Percentiles rank a stretch among this genome's conserved stretches.
Evolutionary conservation across 1,140 invertebrate genomes (phyloP).

Genomic region (Zaprionus lachaisei): DNA sequence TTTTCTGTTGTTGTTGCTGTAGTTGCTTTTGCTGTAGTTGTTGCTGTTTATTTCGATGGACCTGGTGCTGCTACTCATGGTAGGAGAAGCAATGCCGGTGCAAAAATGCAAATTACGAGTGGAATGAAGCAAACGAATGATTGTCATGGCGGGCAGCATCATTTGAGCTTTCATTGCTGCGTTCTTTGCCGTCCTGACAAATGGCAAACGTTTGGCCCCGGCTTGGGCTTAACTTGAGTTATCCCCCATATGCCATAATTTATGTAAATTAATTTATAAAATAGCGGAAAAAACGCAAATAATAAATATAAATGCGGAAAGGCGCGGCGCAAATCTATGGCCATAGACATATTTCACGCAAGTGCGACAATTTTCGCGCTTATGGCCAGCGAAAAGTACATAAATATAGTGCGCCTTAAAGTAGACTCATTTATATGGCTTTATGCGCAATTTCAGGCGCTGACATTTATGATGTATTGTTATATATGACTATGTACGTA

Average conservation of each 20-base stretch:
- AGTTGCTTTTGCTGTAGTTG: background rate
- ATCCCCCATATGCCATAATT: constrained; percentile 74
- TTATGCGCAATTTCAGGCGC: constrained; percentile 78
- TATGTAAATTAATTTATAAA: constrained; percentile 81
- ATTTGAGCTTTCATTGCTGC: constrained; percentile 55
- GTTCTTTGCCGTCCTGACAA: constrained; percentile 53
- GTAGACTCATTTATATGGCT: constrained; percentile 83
- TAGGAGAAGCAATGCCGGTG: constrained; percentile 46
- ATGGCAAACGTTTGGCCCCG: constrained; percentile 68
- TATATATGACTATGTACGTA: constrained; percentile 29
- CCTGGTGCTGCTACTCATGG: background rate
- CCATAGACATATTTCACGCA: constrained; percentile 65
- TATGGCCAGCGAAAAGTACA: constrained; percentile 62
- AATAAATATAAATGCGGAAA: constrained; percentile 1
- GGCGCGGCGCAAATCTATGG: constrained; percentile 33
- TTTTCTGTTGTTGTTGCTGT: background rate
- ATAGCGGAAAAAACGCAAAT: constrained; percentile 22
- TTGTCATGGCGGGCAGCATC: constrained; percentile 55
- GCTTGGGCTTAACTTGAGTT: no score
- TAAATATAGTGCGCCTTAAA: constrained; percentile 79
- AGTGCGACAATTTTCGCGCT: constrained; percentile 73
- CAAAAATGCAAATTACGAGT: constrained; percentile 79
- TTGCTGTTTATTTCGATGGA: constrained; percentile 1
- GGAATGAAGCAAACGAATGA: constrained; percentile 59
- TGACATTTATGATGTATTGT: constrained; percentile 82